A percentile compares a stretch with the other conserved stretches of the same genome.
phyloP scores from a whole-genome alignment of 2,888 invertebrate genomes.

The Sarcophaga caerulescens region DNA sequence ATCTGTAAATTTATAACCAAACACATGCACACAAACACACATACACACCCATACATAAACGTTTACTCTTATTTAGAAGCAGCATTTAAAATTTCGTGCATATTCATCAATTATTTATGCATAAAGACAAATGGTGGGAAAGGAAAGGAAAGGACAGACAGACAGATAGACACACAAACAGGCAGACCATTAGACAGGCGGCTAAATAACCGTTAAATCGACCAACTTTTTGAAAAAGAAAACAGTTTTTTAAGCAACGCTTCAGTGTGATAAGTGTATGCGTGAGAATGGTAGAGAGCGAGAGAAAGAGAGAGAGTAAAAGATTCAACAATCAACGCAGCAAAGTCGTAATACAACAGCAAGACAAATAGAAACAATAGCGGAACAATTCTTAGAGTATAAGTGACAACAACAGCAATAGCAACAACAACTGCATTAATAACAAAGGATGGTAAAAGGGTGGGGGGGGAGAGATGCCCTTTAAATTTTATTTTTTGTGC shows the following conservation, averaged over 20 bases:
- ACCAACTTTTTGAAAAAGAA: slow-evolving; percentile 12
- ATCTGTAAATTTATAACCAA: slow-evolving; percentile 15
- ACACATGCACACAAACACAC: neutral
- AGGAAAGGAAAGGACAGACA: neutral
- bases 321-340: too few species aligned
- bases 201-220: neutral
- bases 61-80: slow-evolving; percentile 27
- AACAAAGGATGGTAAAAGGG: neutral
- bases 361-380: slow-evolving; percentile 30
- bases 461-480: neutral
- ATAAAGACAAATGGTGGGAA: slow-evolving; percentile 1
- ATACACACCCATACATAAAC: neutral
- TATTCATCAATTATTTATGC: slow-evolving; percentile 38
- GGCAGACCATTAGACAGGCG: neutral
- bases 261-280: too few species aligned
- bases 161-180: neutral
- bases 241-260: too few species aligned
- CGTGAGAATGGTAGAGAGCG: slow-evolving; percentile 11
- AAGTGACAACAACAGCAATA: slow-evolving; percentile 24
- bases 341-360: neutral
- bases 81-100: slow-evolving; percentile 46
- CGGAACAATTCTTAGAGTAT: neutral
- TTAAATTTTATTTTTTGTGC: slow-evolving; percentile 1
- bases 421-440: slow-evolving; percentile 12
- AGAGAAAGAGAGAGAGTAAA: too few species aligned